A percentile compares a stretch with the other conserved stretches of the same genome.
Conservation (phyloP, 1,140 invertebrate species). For the Drosophila littoralis region DNA sequence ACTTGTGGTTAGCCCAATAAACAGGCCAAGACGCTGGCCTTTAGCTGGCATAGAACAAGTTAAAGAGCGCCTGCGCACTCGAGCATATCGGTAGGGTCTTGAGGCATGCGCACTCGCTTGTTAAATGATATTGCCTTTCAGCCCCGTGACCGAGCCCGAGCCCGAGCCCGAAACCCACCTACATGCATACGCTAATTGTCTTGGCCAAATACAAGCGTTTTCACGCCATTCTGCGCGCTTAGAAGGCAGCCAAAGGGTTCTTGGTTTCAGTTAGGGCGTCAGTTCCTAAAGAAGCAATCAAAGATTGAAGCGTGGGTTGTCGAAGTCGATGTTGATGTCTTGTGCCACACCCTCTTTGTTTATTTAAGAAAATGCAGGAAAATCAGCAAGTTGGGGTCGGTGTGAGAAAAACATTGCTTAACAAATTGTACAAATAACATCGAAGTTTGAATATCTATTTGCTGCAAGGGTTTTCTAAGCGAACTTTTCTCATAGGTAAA, state of each 20-base stretch:
- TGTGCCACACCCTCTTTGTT: conserved; percentile 70
- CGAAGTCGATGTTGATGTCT: conserved; percentile 7
- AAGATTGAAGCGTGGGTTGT: conserved; percentile 51
- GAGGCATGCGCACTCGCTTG: conserved; percentile 58
- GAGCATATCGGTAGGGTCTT: conserved; percentile 15
- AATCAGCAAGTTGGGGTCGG: conserved; percentile 51
- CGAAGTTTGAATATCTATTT: background rate
- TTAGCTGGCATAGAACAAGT: background rate
- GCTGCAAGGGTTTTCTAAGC: conserved; percentile 25
- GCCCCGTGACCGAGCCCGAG: background rate
- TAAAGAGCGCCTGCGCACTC: conserved; percentile 10
- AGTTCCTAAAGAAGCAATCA: conserved; percentile 45
- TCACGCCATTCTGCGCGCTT: conserved; percentile 78
- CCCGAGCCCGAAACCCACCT: background rate
- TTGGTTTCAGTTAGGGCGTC: conserved; percentile 11
- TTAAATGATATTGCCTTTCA: conserved; percentile 57
- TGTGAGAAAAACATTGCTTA: conserved; percentile 73
- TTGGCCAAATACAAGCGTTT: conserved; percentile 80
- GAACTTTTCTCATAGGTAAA: conserved; percentile 49
- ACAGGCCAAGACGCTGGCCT: conserved; percentile 10
- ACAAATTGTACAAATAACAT: conserved; percentile 64
- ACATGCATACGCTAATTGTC: conserved; percentile 58
- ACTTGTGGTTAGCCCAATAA: conserved; percentile 31
- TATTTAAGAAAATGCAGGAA: conserved; percentile 70
- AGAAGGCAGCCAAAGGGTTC: conserved; percentile 7